Evolutionary conservation across 2,113 vertebrate species (phyloP), one percentile per base, ranked within the genome.

Genomic region (Mustela lutreola): DNA sequence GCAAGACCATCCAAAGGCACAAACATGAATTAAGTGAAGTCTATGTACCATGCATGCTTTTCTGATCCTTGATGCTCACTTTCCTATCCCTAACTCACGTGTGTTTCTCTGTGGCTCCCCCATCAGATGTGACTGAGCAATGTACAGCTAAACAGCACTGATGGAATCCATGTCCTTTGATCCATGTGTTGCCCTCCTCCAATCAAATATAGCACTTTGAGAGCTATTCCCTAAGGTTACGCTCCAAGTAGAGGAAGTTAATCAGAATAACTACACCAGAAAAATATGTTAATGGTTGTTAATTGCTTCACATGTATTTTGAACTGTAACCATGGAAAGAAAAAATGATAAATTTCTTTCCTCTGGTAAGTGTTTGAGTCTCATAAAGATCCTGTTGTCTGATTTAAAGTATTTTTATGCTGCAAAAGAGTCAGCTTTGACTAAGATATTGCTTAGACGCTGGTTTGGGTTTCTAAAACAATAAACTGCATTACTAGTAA

Each of bases 381-480:
- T 76, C 78, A 63, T 22, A 78, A 95, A 91, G 70, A 93, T 91
- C 50, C 24, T 89, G 6, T 33, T 65, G 16, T 18, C 10, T 70
- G 36, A 7, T 91, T 95, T 42, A 76, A 89, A 87, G 62, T 76
- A 93, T 70, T 93, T 18, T 31, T 89, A 24, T 96, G 85, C 5
- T 42, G 2, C 7, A 31, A 5, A 92, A 63, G 1, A 76, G 2
- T 75, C 31, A 9, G 1, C 39, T 81, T n/a, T 39, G 22, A 84
- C 42, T 50, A 2, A 78, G 39, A 33, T 80, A 4, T 42, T 87
- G 42, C 39, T 91, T 67, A 71, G 8, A 26, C 50, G 36, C 56
- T 89, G 5, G 11, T 92, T 70, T 75, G 48, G 12, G 80, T 85
- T 85, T 89, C 63, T 85, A 81, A 89, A 84, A 56, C 50, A 67